Evolutionary conservation across 2,113 vertebrate genomes (phyloP).

Genomic region (Helogale parvula): DNA sequence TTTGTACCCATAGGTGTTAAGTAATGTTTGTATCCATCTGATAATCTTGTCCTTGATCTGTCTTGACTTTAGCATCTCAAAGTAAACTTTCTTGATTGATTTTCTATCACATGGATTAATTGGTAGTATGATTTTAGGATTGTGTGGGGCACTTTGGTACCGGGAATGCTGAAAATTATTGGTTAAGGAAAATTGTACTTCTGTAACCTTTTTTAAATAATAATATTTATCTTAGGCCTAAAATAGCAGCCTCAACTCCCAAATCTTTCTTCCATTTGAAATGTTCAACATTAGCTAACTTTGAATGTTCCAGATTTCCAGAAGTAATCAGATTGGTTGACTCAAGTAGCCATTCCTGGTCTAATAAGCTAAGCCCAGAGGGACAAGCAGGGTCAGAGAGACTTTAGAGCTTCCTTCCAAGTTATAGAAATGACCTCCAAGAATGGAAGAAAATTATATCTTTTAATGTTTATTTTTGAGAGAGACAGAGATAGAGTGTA

Average conservation of each 20-base stretch:
- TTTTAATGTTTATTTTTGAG: too few relatives aligned
- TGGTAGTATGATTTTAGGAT: slow-evolving; percentile 19
- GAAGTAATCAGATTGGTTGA: not conserved
- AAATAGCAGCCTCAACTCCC: not conserved
- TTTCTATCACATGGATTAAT: not conserved
- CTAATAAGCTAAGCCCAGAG: not conserved
- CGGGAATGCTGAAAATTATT: not conserved
- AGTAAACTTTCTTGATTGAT: not conserved
- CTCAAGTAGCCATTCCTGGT: not conserved
- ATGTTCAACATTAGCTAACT: not conserved
- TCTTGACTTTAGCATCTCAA: not conserved
- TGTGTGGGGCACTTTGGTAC: not conserved
- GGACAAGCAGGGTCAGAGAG: not conserved
- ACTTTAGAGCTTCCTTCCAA: not conserved
- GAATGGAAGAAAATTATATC: not conserved
- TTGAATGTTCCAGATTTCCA: not conserved
- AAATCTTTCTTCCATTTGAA: slow-evolving; percentile 29
- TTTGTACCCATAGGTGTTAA: not conserved
- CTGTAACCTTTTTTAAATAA: not conserved
- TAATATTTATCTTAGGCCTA: not conserved
- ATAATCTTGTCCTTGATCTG: not conserved
- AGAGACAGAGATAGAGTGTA: too few relatives aligned
- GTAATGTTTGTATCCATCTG: not conserved
- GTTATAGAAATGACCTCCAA: not conserved
- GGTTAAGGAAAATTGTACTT: not conserved